phyloP scores from a whole-genome alignment of 2,797 vertebrate genomes.

The Bufotes viridis region DNA sequence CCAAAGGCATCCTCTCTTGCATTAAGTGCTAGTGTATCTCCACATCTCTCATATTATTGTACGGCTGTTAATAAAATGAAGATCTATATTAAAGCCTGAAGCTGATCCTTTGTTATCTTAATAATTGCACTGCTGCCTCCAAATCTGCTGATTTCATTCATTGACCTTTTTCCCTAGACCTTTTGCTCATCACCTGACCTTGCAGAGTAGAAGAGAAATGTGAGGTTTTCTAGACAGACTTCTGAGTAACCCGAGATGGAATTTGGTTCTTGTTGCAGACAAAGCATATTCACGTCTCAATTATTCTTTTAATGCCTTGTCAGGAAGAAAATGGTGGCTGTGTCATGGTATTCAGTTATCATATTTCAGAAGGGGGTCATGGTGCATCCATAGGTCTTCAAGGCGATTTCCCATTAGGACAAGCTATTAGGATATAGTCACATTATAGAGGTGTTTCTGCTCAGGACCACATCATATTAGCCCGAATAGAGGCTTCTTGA shows the following conservation, averaged over 20 bases:
- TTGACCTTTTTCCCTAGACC: constrained; percentile 46
- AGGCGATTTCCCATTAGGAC: neutral
- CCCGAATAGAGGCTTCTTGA: too few species aligned
- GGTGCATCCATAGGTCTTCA: neutral
- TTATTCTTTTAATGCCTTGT: neutral
- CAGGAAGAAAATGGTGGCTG: neutral
- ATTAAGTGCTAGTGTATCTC: constrained; percentile 59
- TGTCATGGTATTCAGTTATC: neutral
- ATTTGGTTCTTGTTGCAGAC: neutral
- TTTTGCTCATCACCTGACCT: constrained; percentile 43
- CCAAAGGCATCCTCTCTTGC: constrained; percentile 39
- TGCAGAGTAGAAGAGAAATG: neutral
- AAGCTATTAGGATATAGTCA: too few species aligned
- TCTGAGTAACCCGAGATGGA: neutral
- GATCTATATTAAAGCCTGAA: constrained; percentile 58
- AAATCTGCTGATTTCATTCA: constrained; percentile 51
- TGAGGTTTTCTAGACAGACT: neutral
- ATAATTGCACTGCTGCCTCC: constrained; percentile 53
- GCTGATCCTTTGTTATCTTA: constrained; percentile 62
- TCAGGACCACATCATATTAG: too few species aligned
- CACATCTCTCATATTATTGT: constrained; percentile 52
- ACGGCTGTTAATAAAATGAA: constrained; percentile 59
- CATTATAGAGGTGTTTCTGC: too few species aligned
- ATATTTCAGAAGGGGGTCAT: neutral
- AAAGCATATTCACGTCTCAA: too few species aligned